Evolutionary conservation across 2,797 vertebrate species (phyloP), one percentile per base, ranked within the genome.

Genomic region (Kryptolebias ocellatus): DNA sequence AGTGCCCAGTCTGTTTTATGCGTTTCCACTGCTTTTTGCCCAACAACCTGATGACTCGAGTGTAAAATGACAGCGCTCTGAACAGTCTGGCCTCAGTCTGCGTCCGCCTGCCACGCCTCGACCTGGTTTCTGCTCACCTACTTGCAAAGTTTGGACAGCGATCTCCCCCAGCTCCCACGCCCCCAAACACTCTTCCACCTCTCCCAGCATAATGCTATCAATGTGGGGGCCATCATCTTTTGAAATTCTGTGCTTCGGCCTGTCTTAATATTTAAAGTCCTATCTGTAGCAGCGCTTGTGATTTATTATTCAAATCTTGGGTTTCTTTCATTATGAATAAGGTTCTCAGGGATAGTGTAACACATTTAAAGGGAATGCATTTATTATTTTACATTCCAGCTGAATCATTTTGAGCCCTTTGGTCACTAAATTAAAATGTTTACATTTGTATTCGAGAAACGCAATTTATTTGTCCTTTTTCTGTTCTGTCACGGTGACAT

Each of bases 301-400:
- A 89, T 92, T 89, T 84, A 88, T 91, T 87, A 87, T 90, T 91
- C 86, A 90, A 74, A 75, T 84, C 78, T 80, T 90, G 83, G 75
- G 72, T 87, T 88, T 82, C 78, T 83, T 82, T 92, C 60, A 79
- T 89, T 84, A 83, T 87, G 72, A 90, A 90, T 88, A 91, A 79
- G 81, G 89, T 92, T 94, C 94, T 94, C 93, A 94, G 94, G 94
- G 93, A 94, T 87, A 83, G 90, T 81, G 85, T 90, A 90, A 87
- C 85, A 83, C 88, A 87, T 91, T 92, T 89, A 89, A 92, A 91
- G 86, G 90, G 91, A 92, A 89, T 79, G 81, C 53, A 69, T 87
- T 79, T 80, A 70, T 81, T 84, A 87, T 84, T 76, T 86, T 89
- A 78, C 85, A 87, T 90, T 92, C 87, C 89, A 89, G 78, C 71